Conservation (phyloP, 2,113 vertebrate species). For the Trogon surrucura region DNA sequence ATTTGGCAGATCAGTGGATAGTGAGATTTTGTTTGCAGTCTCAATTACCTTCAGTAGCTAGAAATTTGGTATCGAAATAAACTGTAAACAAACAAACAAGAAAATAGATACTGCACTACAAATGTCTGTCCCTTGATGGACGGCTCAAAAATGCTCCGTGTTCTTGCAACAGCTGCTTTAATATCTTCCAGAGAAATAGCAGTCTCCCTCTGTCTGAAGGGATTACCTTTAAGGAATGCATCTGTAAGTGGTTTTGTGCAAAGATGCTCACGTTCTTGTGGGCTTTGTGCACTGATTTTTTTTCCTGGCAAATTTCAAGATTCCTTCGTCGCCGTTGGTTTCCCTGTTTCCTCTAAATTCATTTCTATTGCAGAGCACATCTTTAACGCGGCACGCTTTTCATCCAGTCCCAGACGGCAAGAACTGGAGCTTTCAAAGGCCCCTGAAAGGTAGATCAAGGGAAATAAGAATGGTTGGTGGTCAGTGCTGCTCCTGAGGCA, state of each 20-base stretch:
- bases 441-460: not conserved
- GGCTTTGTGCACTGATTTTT: not conserved
- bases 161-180: slow-evolving; percentile 55
- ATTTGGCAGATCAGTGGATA: slow-evolving; percentile 52
- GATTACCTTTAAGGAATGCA: slow-evolving; percentile 31
- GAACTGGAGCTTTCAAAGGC: not conserved
- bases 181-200: slow-evolving; percentile 36
- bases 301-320: not conserved
- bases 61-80: slow-evolving; percentile 23
- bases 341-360: not conserved
- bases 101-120: not conserved
- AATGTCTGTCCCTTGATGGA: not conserved
- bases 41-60: slow-evolving; percentile 39
- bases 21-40: slow-evolving; percentile 53
- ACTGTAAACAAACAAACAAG: not conserved
- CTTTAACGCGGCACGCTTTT: not conserved
- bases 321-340: not conserved
- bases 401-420: not conserved
- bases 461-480: not conserved
- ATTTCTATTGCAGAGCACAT: not conserved
- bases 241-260: not conserved
- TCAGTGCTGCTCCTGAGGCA: not conserved
- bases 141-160: not conserved
- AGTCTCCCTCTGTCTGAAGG: slow-evolving; percentile 18
- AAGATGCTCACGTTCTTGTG: not conserved